phyloP scores from a whole-genome alignment of 2,113 vertebrate genomes.

The Cygnus atratus region DNA sequence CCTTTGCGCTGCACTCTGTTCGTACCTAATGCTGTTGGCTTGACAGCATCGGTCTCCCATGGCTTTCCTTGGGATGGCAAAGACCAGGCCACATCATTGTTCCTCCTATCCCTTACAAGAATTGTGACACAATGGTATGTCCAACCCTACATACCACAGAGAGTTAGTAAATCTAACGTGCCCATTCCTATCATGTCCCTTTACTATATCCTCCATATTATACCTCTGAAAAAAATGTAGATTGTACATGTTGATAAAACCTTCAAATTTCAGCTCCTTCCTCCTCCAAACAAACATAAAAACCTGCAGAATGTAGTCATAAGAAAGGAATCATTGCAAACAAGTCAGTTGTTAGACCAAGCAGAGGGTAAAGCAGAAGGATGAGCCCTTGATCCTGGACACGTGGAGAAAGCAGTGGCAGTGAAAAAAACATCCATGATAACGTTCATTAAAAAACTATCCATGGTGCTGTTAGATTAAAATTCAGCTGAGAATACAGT shows the following conservation, averaged over 20 bases:
- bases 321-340: background rate
- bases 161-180: background rate
- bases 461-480: background rate
- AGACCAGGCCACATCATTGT: background rate
- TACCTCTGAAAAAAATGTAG: background rate
- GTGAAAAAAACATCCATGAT: background rate
- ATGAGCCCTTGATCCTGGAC: background rate
- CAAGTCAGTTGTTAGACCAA: background rate
- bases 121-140: background rate
- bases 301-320: background rate
- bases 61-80: background rate
- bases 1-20: background rate
- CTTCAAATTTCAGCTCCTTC: background rate
- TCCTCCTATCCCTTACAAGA: background rate
- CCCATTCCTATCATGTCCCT: fast-evolving
- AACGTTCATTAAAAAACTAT: background rate
- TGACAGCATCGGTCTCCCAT: background rate
- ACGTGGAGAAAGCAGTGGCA: background rate
- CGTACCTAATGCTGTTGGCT: background rate
- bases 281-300: background rate
- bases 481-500: background rate
- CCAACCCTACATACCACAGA: background rate
- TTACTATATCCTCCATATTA: background rate
- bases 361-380: background rate
- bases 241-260: background rate